Base-by-base conservation (phyloP, 2,888 invertebrate species). In the Lacanobia oleracea region DNA sequence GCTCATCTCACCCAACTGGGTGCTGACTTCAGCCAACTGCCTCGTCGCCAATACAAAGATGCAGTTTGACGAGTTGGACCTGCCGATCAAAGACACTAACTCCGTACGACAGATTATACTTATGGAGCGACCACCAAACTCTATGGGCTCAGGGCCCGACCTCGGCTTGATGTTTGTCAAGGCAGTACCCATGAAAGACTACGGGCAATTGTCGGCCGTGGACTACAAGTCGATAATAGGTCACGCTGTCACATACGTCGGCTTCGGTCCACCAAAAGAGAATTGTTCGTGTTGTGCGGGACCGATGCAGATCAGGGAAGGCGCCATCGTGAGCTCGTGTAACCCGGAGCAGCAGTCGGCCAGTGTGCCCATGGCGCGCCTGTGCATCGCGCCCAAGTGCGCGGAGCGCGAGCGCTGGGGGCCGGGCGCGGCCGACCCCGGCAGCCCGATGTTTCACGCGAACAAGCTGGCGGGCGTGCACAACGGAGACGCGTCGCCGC, bases 1-100 rank as follows among this genome's bases (percentile, higher is more conserved):
- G 12, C 64, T 80, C 21, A 70, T 78, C n/a, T 27, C 75, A 7
- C 18, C 80, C 8, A 70, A 69, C 64, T 78, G 69, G 75, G 70
- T 75, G 8, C 16, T 78, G 33, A 62, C 75, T 0, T 61, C 76
- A n/a, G 80, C 65, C 0, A 37, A 45, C 43, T 75, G 78, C 61
- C 40, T 65, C 10, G 0, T 1, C 10, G 12, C 1, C 12, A 8
- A 21, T 16, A 43, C 62, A 18, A 37, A 54, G 14, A 8, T 77
- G 64, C 79, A 79, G 40, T 79, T 33, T 16, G 79, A 64, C 2
- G 14, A 77, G 45, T 18, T 73, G 27, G 6, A 21, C 27, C 12
- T 51, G 23, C 60, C 43, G 0, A n/a, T 60, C 12, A 33, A 18
- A 14, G 14, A 57, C n/a, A n/a, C 74, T 4, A 14, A 50, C 4